Conservation (phyloP, 1,140 invertebrate genomes). For the Nymphalis io region DNA sequence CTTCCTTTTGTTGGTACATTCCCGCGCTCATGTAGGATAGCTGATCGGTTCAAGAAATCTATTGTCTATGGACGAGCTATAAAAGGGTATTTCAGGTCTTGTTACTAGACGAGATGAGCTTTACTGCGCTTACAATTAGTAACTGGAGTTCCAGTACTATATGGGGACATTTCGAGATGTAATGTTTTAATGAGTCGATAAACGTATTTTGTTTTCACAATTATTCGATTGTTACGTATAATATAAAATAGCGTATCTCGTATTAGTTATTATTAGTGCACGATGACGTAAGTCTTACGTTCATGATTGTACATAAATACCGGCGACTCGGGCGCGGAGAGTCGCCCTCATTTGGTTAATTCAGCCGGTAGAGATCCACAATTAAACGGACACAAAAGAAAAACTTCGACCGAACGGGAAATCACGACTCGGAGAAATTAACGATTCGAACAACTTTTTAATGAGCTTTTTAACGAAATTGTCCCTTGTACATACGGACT, state of each 20-base stretch:
- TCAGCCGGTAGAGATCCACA: slow-evolving; percentile 62
- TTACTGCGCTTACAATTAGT: neutral
- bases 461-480: slow-evolving; percentile 64
- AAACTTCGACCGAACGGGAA: slow-evolving; percentile 54
- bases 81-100: slow-evolving; percentile 5
- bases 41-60: slow-evolving; percentile 8
- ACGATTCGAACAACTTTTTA: slow-evolving; percentile 66
- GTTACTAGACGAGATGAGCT: neutral
- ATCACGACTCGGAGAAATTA: slow-evolving; percentile 70
- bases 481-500: slow-evolving; percentile 30
- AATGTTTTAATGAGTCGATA: too few species aligned
- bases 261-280: neutral
- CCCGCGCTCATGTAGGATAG: slow-evolving; percentile 29
- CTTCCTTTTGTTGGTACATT: slow-evolving; percentile 56
- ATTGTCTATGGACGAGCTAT: slow-evolving; percentile 17
- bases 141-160: neutral
- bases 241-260: neutral
- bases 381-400: slow-evolving; percentile 73
- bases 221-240: too few species aligned
- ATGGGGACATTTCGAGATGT: neutral
- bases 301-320: slow-evolving; percentile 44
- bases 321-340: slow-evolving; percentile 43
- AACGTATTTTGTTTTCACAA: too few species aligned
- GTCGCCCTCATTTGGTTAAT: slow-evolving; percentile 76
- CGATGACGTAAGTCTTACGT: neutral